Base-by-base conservation (phyloP, 2,113 vertebrate species). In the Atrichornis clamosus region DNA sequence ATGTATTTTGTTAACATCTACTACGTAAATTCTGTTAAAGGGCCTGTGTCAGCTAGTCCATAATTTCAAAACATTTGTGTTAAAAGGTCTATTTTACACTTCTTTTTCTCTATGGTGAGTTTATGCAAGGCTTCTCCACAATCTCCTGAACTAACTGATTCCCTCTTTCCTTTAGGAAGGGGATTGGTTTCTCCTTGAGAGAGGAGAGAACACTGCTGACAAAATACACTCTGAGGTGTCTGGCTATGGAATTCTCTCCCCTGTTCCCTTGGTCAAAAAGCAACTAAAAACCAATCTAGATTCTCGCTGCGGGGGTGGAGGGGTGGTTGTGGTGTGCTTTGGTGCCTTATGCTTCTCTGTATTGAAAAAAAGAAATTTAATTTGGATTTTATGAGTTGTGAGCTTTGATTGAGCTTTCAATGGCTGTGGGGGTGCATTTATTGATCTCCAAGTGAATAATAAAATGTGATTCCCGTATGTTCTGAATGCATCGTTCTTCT, bases 401-500 rank as follows among this genome's bases (percentile, higher is more conserved):
- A 50, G 55, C 68, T 95, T 77, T 74, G 44, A 20, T 46, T 53
- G 47, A 91, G 32, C 33, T 56, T 92, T 58, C 42, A 53, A 0
- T n/a, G 37, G 30, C 46, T 64, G 7, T 44, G 16, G 47, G 62
- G 24, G 15, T 39, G 10, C 46, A 14, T 78, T 74, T 80, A 24
- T 56, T 87, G 75, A 52, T 74, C 50, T 91, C 21, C 44, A 75
- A 41, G 32, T 59, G 60, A 80, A 62, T 59, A 78, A 69, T 24
- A 53, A 75, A 58, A 35, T 1, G 1, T 50, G 35, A 42, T 67
- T 84, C 15, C 4, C 4, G 17, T 26, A 0, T 41, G 13, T 37
- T 17, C 49, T 16, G 20, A 83, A 13, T 13, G 56, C 20, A n/a
- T 77, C 0, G 0, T 59, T 86, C 17, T 60, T 39, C 67, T 90